phyloP scores from a whole-genome alignment of 1,140 invertebrate species.

The Aphelenchoides besseyi region DNA sequence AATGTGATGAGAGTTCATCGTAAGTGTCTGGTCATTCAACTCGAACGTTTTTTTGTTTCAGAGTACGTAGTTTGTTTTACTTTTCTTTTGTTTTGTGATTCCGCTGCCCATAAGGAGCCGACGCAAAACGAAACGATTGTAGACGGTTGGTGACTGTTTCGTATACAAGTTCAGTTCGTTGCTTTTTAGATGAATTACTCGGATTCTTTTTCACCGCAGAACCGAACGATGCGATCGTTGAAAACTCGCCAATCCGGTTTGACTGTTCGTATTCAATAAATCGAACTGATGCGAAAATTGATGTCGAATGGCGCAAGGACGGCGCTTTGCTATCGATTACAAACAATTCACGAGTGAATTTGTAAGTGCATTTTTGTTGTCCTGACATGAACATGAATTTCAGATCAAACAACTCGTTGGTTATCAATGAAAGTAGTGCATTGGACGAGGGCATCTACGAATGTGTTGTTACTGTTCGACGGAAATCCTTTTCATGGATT shows the following conservation, averaged over 20 bases:
- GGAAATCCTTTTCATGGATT: constrained; percentile 25
- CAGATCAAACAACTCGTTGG: constrained; percentile 13
- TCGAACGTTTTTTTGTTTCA: no score
- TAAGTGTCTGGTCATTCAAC: no score
- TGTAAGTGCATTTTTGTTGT: not conserved
- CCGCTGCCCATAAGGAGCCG: no score
- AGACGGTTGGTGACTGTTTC: no score
- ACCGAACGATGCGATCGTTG: not conserved
- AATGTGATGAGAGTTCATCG: no score
- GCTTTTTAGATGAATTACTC: no score
- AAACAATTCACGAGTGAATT: not conserved
- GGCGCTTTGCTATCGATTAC: not conserved
- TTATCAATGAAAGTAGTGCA: constrained; percentile 29
- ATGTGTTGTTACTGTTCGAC: constrained; percentile 30
- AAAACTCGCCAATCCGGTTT: not conserved
- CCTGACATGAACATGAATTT: not conserved
- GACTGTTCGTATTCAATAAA: not conserved
- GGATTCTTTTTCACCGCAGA: not conserved
- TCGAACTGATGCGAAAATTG: not conserved
- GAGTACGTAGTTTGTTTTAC: no score
- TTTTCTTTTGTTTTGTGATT: no score
- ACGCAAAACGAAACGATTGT: no score
- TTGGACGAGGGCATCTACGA: constrained; percentile 47
- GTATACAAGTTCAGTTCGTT: no score
- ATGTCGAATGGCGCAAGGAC: constrained; percentile 6